These are phyloP conservation scores for Neogale vison DNA, from an alignment of 2,113 vertebrate genomes.

Conservation along the genomic window DNA sequence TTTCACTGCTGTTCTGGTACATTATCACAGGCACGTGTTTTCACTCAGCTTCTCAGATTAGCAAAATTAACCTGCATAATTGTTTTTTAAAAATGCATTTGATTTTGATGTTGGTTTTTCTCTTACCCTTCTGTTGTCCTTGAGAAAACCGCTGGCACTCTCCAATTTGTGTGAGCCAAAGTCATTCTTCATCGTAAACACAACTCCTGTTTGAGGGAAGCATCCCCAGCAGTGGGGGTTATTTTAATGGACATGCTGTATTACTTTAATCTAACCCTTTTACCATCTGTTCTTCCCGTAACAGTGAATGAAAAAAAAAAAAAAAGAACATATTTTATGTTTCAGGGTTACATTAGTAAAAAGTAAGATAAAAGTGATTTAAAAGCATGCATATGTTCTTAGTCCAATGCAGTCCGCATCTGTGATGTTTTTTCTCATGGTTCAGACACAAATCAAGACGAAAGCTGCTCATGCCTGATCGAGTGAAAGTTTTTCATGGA, in stretches of 20 bases:
- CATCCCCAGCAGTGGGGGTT: conserved; percentile 81
- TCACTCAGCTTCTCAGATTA: conserved; percentile 44
- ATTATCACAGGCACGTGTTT: conserved; percentile 4
- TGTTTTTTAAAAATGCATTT: conserved; percentile 61
- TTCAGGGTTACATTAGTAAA: conserved; percentile 90
- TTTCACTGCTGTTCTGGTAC: neutral
- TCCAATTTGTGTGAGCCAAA: conserved; percentile 55
- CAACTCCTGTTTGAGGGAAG: conserved; percentile 78
- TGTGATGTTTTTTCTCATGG: conserved; percentile 84
- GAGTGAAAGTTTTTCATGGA: conserved; percentile 83
- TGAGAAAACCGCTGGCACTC: conserved; percentile 66
- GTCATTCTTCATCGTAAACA: conserved; percentile 78
- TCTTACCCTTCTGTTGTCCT: conserved; percentile 22
- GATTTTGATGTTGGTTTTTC: conserved; percentile 61
- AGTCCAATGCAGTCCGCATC: conserved; percentile 83
- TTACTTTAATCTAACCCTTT: conserved; percentile 89
- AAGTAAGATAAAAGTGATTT: conserved; percentile 92
- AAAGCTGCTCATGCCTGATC: conserved; percentile 81
- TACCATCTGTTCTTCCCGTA: conserved; percentile 88
- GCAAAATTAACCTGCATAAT: conserved; percentile 62
- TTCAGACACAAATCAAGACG: conserved; percentile 86
- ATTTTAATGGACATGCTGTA: conserved; percentile 87
- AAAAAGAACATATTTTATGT: conserved; percentile 88
- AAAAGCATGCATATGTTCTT: conserved; percentile 88
- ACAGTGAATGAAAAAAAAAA: conserved; percentile 79